Base-by-base conservation (phyloP, 2,888 invertebrate genomes). In the Cordilura impudica region DNA sequence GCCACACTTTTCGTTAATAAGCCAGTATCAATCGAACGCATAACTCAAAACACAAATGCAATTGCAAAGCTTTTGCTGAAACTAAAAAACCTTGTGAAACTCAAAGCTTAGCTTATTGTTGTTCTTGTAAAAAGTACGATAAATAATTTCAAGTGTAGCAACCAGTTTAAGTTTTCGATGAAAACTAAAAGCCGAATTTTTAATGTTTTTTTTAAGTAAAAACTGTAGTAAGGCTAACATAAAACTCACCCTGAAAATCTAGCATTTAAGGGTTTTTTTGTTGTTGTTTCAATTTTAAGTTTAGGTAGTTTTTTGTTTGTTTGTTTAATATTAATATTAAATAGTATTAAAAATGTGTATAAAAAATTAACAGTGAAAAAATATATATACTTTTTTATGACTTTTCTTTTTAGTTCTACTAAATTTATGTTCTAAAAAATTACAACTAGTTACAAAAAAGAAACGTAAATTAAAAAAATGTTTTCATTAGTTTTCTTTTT, bases 331-430 rank as follows among this genome's bases (percentile, higher is more conserved):
- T 51, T 49, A 69, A 58, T 78, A 78, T 76, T 71, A 63, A 81
- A 73, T 77, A 66, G 73, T 81, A 70, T 71, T 75, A 70, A 70
- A 75, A 78, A 75, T 76, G 72, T 82, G 73, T 82, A 82, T 81
- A 82, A 82, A 82, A 81, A 81, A 79, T 79, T 75, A 79, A 75
- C 79, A 75, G 75, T 79, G 79, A 79, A 79, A 79, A 79, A 79
- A 79, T 79, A 79, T 72, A 67, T 79, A 63, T n/a, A n/a, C 69
- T 67, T 71, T 81, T 65, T 72, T 54, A 35, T 73, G 67, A 47
- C 66, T 70, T 65, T 18, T 70, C 71, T 71, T 69, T 58, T 23
- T 23, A 19, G 45, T 74, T 77, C 63, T 69, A 80, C 71, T 67
- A 71, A 60, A 65, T 73, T 71, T 69, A 77, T 77, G 47, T 63